These are phyloP conservation scores for Pseudomugil tenellus DNA, from an alignment of 2,797 vertebrate species.

Conservation along the genomic window DNA sequence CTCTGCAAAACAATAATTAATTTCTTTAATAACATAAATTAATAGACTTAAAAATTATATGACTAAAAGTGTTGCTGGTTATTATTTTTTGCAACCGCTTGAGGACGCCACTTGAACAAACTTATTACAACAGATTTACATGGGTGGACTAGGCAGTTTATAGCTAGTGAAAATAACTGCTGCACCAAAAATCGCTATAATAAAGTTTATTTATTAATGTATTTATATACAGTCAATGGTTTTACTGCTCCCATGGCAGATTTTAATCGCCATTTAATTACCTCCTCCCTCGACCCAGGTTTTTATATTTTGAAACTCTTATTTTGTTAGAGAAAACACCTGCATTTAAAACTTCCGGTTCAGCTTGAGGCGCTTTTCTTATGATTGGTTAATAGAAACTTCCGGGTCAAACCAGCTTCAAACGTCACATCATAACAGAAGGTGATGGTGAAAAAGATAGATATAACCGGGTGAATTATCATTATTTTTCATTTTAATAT, in stretches of 20 bases:
- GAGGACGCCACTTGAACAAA: slow-evolving; percentile 19
- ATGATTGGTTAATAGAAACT: neutral
- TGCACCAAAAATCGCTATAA: too few relatives aligned
- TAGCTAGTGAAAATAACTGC: too few relatives aligned
- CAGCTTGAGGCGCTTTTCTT: neutral
- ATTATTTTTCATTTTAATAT: neutral
- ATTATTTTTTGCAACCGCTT: neutral
- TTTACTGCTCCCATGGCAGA: too few relatives aligned
- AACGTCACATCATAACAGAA: slow-evolving; percentile 56
- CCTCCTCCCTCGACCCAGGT: too few relatives aligned
- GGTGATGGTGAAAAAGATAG: neutral
- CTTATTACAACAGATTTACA: too few relatives aligned
- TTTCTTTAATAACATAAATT: too few relatives aligned
- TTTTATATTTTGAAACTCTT: slow-evolving; percentile 17
- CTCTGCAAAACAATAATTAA: too few relatives aligned
- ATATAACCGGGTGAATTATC: neutral
- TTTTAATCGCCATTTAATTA: too few relatives aligned
- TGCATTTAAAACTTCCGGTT: slow-evolving; percentile 45
- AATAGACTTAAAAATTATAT: neutral
- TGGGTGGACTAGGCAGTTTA: too few relatives aligned
- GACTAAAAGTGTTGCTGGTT: neutral
- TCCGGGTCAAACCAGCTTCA: slow-evolving; percentile 59
- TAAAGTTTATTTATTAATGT: too few relatives aligned
- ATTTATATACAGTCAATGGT: too few relatives aligned
- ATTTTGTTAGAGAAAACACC: slow-evolving; percentile 25